Evolutionary conservation across 2,113 vertebrate species (phyloP), one percentile per base, ranked within the genome.

Genomic region (Chaenocephalus aceratus): DNA sequence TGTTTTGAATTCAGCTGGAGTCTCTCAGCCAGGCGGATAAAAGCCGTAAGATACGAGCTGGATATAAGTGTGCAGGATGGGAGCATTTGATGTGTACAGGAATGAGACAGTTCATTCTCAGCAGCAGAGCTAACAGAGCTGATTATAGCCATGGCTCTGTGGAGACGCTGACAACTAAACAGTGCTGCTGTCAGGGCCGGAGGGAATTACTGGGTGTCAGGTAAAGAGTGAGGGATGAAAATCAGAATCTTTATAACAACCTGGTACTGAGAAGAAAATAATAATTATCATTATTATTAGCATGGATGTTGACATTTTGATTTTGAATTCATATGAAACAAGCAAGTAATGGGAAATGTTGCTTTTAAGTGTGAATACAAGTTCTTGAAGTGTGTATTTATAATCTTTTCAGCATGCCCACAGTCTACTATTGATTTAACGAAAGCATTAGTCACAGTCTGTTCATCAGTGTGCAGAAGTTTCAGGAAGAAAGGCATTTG

Each of bases 31-130:
- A 2, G 77, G 11, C 41, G 1, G 2, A 2, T 36, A 18, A 60
- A 73, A 73, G 71, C 71, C 57, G 26, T 30, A 59, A 79, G 86
- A 86, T 70, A 65, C n/a, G 1, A 68, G 67, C 53, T 65, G n/a
- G 72, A 83, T 80, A 45, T 41, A 15, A 53, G 73, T 61, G 54
- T 77, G 51, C 23, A 58, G 72, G 36, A 34, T 64, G 63, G 60
- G 70, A 64, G 64, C 71, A 71, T 83, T 75, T 88, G 80, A 87
- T 69, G 83, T 59, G 51, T 67, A 9, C 72, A 79, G 80, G 69
- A 85, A 89, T 61, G 78, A 86, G 82, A 86, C 72, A 66, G 86
- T 82, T 86, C 56, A 87, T 62, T 79, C 85, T 88, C 79, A 84
- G 83, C 57, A 30, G 75, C 78, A 75, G 70, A 70, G 85, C 82